Percentiles rank a stretch among this genome's conserved stretches.
Evolutionary conservation across 2,888 invertebrate genomes (phyloP).

Genomic region (Balanococcus diminutus): DNA sequence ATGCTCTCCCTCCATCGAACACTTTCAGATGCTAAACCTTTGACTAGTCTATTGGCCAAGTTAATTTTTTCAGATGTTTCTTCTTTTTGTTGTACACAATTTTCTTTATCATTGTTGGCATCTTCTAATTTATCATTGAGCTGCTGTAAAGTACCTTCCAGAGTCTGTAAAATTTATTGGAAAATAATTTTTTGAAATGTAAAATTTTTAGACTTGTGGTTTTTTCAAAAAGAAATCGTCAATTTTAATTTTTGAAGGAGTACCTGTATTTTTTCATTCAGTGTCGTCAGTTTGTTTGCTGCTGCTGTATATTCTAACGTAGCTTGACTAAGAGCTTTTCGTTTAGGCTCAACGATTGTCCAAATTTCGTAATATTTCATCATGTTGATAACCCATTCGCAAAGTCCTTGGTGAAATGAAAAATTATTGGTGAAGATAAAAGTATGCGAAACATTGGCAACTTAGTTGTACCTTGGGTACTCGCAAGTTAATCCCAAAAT

Average conservation of each 20-base stretch:
- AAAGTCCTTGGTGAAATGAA: slow-evolving; percentile 68
- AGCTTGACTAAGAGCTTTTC: slow-evolving; percentile 82
- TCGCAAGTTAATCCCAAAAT: too few species aligned
- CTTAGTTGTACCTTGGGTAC: too few species aligned
- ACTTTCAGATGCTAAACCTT: slow-evolving; percentile 91
- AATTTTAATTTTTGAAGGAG: slow-evolving; percentile 2
- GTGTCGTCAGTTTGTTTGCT: slow-evolving; percentile 75
- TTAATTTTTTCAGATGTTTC: slow-evolving; percentile 87
- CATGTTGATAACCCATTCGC: slow-evolving; percentile 94
- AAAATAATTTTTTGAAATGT: neutral
- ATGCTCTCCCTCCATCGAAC: slow-evolving; percentile 79
- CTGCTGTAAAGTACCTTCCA: slow-evolving; percentile 78
- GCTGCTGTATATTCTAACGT: slow-evolving; percentile 84
- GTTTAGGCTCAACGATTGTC: slow-evolving; percentile 89
- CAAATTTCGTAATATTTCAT: slow-evolving; percentile 87
- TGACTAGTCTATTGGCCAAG: slow-evolving; percentile 88
- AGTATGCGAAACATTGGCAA: neutral
- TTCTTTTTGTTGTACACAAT: slow-evolving; percentile 92
- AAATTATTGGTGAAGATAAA: slow-evolving; percentile 3
- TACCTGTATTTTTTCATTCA: slow-evolving; percentile 74
- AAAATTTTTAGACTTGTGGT: too few species aligned
- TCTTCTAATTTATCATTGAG: slow-evolving; percentile 83
- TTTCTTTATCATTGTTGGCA: slow-evolving; percentile 83
- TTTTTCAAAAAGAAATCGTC: neutral
- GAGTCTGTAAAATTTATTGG: slow-evolving; percentile 63